Conservation (phyloP, 2,888 invertebrate species). For the Schizotus pectinicornis region DNA sequence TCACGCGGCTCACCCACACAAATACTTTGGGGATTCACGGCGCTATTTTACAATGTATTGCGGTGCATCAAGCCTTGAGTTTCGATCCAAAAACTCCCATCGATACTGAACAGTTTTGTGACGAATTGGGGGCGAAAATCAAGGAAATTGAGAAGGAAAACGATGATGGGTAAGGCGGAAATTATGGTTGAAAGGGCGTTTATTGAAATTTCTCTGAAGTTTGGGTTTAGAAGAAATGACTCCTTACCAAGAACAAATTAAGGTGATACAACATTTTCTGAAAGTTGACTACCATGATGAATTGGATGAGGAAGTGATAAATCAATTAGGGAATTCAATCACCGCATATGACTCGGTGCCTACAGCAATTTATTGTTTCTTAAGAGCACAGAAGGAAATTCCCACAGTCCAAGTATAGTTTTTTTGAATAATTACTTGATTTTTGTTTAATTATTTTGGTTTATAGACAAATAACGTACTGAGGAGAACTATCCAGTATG, state of each 20-base stretch:
- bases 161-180: constrained; percentile 51
- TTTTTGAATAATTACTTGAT: not conserved
- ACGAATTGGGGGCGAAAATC: constrained; percentile 63
- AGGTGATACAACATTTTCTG: constrained; percentile 61
- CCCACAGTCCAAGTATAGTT: constrained; percentile 58
- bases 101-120: constrained; percentile 60
- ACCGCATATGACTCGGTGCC: constrained; percentile 74
- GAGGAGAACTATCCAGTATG: constrained; percentile 70
- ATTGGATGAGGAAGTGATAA: constrained; percentile 61
- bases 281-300: constrained; percentile 53
- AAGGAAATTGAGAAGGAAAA: constrained; percentile 57
- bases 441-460: constrained; percentile 21
- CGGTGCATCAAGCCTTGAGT: constrained; percentile 64
- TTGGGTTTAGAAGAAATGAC: constrained; percentile 54
- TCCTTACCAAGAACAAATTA: constrained; percentile 64
- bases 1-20: constrained; percentile 70
- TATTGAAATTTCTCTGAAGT: constrained; percentile 35
- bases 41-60: constrained; percentile 64
- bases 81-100: constrained; percentile 58
- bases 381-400: constrained; percentile 62
- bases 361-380: constrained; percentile 74
- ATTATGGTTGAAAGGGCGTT: too few relatives aligned
- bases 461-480: constrained; percentile 64
- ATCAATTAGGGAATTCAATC: constrained; percentile 65
- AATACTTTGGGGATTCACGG: constrained; percentile 64